Conservation (phyloP, 2,888 invertebrate genomes). For the Chrysina gloriosa region DNA sequence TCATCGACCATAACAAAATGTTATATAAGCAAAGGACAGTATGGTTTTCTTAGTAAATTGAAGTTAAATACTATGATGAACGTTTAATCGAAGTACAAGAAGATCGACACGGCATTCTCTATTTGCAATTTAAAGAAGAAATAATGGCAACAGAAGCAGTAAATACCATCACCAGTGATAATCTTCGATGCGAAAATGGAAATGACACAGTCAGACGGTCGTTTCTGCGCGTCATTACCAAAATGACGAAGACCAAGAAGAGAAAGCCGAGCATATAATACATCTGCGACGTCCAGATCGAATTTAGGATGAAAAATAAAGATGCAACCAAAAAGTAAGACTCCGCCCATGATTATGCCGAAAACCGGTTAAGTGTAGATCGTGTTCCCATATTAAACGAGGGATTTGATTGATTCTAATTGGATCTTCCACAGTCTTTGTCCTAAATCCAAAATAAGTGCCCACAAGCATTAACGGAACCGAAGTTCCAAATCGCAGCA, state of each 20-base stretch:
- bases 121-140: constrained; percentile 96
- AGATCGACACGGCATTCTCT: constrained; percentile 92
- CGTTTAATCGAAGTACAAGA: constrained; percentile 99
- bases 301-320: constrained; percentile 99
- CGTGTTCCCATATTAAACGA: constrained; percentile 98
- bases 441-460: constrained; percentile 98
- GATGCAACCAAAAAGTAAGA: constrained; percentile 97
- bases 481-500: constrained; percentile 98
- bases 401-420: constrained; percentile 99
- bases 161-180: constrained; percentile 99
- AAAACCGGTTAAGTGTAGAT: constrained; percentile 96
- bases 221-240: constrained; percentile 99
- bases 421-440: constrained; percentile 95
- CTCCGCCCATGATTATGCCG: constrained; percentile 98
- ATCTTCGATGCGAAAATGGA: constrained; percentile 99
- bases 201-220: constrained; percentile 98
- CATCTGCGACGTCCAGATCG: constrained; percentile 96
- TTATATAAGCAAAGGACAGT: constrained; percentile 97
- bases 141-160: constrained; percentile 98
- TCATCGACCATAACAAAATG: constrained; percentile 72
- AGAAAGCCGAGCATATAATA: constrained; percentile 99
- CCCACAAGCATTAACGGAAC: constrained; percentile 98
- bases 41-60: constrained; percentile 96
- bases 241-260: constrained; percentile 96
- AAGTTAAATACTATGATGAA: constrained; percentile 98